Percentiles rank a stretch among this genome's conserved stretches.
Conservation (phyloP, 30 jellyfish, hydroid and myxozoan genomes). For the Aurelia sp. region DNA sequence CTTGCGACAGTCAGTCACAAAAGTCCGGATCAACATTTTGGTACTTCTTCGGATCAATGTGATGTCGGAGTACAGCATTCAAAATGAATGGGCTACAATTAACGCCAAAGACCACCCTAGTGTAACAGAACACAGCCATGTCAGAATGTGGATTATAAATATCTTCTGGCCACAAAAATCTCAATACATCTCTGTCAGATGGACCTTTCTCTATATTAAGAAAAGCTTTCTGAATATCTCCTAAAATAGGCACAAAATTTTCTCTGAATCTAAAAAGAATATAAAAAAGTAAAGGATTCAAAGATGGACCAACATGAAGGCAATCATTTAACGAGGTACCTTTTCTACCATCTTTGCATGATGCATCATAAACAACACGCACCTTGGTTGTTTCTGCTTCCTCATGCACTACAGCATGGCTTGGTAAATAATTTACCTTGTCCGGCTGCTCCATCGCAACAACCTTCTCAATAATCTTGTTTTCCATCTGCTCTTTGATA, state of each 20-base stretch:
- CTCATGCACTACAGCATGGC: no score
- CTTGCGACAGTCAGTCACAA: no score
- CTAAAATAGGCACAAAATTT: neutral
- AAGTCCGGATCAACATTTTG: no score
- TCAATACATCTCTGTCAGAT: no score
- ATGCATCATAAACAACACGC: neutral
- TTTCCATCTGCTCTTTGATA: neutral
- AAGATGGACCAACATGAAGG: slow-evolving; percentile 25
- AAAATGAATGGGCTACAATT: neutral
- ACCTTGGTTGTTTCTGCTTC: no score
- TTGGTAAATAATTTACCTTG: no score
- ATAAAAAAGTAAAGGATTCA: slow-evolving; percentile 4
- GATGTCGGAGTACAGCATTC: no score
- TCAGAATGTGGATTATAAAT: neutral
- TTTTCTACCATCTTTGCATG: neutral
- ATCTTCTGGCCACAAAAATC: neutral
- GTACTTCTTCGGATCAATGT: no score
- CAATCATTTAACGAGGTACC: slow-evolving; percentile 25
- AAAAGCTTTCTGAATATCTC: no score
- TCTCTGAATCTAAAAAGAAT: slow-evolving; percentile 13
- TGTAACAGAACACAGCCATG: neutral
- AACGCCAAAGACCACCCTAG: neutral
- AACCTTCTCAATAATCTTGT: neutral
- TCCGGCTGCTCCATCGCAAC: no score
- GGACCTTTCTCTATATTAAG: no score